Conservation (phyloP, 2,113 vertebrate genomes). For the Dasyprocta punctata region DNA sequence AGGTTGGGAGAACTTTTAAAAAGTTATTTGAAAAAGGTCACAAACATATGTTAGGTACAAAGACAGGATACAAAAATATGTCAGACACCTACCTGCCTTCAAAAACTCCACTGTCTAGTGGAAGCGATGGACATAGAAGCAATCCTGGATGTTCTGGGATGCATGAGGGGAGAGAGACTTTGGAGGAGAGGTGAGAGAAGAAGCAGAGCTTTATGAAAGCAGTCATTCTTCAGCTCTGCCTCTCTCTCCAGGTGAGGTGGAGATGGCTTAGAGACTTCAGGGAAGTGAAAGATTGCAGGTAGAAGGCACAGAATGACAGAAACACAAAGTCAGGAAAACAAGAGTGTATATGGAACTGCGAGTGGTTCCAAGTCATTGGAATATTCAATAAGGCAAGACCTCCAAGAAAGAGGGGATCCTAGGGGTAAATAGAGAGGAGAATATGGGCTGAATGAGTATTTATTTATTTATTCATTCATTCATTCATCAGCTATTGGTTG, state of each 20-base stretch:
- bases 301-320: not conserved
- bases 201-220: not conserved
- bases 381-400: not conserved
- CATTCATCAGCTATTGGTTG: not conserved
- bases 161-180: not conserved
- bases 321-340: not conserved
- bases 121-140: not conserved
- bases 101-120: not conserved
- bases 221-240: not conserved
- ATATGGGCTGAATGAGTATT: not conserved
- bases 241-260: not conserved
- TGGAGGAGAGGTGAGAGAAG: not conserved
- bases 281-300: not conserved
- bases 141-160: not conserved
- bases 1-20: not conserved
- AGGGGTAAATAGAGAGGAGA: not conserved
- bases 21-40: not conserved
- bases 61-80: not conserved
- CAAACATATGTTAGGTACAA: not conserved
- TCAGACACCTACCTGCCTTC: not conserved
- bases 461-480: not conserved
- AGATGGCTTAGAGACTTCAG: not conserved
- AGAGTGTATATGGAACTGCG: accelerated
- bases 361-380: not conserved
- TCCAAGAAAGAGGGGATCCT: not conserved